Evolutionary conservation across 92 coral and sea anemone genomes (phyloP), one percentile per base, ranked within the genome.

Genomic region (Bergia sp.): DNA sequence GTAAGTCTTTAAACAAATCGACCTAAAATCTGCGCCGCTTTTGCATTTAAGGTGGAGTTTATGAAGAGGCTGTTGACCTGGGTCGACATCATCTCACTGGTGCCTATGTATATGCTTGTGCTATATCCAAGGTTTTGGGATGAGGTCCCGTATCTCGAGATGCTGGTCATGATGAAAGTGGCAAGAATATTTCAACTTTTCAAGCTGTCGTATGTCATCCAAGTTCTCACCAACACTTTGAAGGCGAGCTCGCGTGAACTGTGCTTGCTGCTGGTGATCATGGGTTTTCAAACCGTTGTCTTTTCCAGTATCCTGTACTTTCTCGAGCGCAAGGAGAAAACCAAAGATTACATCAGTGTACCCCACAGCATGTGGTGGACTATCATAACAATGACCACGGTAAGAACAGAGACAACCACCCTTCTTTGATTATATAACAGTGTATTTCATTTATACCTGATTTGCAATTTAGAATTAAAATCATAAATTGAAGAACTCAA

Each of bases 341-440:
- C 78, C 6, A 91, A 93, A 20, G 99, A 94, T 73, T 95, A 95
- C 91, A 86, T 38, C 86, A 97, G 94, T 61, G 96, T 97, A 0
- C 99, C 99, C 21, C 92, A 92, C 8, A 95, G 96, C 71, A 95
- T 97, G 95, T 97, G 99, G 99, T 97, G 99, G 99, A 96, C 99
- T 11, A 95, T 97, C 39, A 95, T 97, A 89, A 97, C 99, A 82
- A 97, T 97, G 99, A 97, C 99, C 90, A 97, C 99, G 91, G 99
- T 97, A 53, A 83, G 98, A 90, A 18, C 20, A 74, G 39, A 78
- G 50, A 47, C 11, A n/a, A 36, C 43, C 44, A 57, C 4, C 20
- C 18, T 23, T 65, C 37, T 16, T 37, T 61, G 69, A 20, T 61
- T 0, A 18, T 18, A 11, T 53, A 10, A 53, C 58, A 53, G 13